A percentile compares a stretch with the other conserved stretches of the same genome.
Evolutionary conservation across 2,113 vertebrate genomes (phyloP).

Genomic region (Brienomyrus longianalis): DNA sequence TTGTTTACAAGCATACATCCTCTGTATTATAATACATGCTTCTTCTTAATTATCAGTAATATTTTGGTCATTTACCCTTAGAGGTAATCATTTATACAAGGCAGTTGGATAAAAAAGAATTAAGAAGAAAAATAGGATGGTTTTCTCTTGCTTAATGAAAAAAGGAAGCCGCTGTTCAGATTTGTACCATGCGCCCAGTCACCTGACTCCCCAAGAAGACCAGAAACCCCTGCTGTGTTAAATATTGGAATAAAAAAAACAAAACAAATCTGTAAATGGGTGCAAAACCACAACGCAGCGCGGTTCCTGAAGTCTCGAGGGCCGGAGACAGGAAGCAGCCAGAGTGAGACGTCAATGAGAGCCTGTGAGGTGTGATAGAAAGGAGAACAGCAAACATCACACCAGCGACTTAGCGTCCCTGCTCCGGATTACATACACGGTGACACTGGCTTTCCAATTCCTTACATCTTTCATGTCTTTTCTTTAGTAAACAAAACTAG

Average conservation of each 20-base stretch:
- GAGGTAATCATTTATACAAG: neutral
- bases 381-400: neutral
- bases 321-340: neutral
- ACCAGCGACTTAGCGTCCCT: neutral
- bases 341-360: neutral
- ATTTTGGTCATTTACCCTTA: neutral
- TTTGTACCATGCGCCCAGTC: neutral
- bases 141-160: neutral
- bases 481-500: neutral
- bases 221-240: neutral
- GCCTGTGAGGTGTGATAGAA: neutral
- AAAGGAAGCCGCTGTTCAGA: neutral
- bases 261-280: neutral
- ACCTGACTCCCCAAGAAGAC: neutral
- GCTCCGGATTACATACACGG: neutral
- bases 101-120: neutral
- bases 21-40: neutral
- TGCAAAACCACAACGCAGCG: neutral
- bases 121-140: neutral
- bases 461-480: neutral
- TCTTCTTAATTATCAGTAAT: neutral
- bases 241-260: neutral
- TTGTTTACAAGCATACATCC: neutral
- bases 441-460: neutral
- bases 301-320: neutral